Conservation (phyloP, 2,797 vertebrate genomes). For the Aplochiton taeniatus region DNA sequence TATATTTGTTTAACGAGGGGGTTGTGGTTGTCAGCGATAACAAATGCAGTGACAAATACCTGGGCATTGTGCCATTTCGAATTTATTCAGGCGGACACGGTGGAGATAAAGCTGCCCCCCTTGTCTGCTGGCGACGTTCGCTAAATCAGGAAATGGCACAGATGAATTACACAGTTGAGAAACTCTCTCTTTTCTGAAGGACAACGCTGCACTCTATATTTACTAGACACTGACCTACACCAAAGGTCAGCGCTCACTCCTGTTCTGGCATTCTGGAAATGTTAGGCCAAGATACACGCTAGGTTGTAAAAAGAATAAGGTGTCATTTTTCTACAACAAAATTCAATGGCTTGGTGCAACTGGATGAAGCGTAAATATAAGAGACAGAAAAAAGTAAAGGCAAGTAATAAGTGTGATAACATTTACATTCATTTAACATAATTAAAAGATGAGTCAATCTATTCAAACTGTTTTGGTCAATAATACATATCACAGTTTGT, state of each 20-base stretch:
- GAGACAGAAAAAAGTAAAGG: too few relatives aligned
- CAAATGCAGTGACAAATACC: constrained; percentile 77
- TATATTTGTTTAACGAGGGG: constrained; percentile 76
- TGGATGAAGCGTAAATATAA: too few relatives aligned
- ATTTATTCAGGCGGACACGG: constrained; percentile 70
- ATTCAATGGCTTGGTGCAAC: too few relatives aligned
- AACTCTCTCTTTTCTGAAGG: constrained; percentile 67
- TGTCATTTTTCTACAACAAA: not conserved
- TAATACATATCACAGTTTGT: too few relatives aligned
- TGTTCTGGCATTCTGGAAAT: constrained; percentile 56
- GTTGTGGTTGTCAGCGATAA: constrained; percentile 76
- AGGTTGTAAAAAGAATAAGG: constrained; percentile 5
- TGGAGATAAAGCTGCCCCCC: constrained; percentile 67
- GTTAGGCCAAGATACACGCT: constrained; percentile 30
- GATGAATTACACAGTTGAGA: constrained; percentile 58
- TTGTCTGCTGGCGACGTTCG: constrained; percentile 47
- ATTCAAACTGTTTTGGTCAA: too few relatives aligned
- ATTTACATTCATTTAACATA: too few relatives aligned
- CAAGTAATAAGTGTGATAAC: too few relatives aligned
- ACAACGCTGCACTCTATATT: constrained; percentile 60
- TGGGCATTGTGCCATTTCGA: constrained; percentile 75
- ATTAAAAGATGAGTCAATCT: too few relatives aligned
- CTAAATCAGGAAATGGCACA: constrained; percentile 66
- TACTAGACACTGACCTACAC: constrained; percentile 57
- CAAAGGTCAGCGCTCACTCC: constrained; percentile 58